Percentiles rank a stretch among this genome's conserved stretches.
Evolutionary conservation across 1,140 invertebrate genomes (phyloP).

Genomic region (Pinna nobilis): DNA sequence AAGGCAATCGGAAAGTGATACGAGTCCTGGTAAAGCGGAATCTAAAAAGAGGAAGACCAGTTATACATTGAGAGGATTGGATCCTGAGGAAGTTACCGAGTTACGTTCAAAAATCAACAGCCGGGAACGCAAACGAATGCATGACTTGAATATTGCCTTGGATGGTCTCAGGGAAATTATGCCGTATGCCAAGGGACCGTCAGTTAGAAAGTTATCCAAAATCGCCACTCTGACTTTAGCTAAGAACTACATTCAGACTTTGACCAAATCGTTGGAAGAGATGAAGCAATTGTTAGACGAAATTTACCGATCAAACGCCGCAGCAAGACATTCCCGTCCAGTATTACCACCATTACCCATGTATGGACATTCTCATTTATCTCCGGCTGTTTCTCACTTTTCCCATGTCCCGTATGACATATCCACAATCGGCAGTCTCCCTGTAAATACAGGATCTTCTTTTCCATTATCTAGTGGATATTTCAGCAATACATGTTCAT

Average conservation of each 20-base stretch:
- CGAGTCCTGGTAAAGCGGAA: too few relatives aligned
- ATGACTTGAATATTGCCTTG: slow-evolving; percentile 72
- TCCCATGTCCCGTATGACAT: too few relatives aligned
- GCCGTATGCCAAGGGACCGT: slow-evolving; percentile 56
- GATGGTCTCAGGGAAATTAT: slow-evolving; percentile 71
- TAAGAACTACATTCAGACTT: slow-evolving; percentile 65
- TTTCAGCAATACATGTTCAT: too few relatives aligned
- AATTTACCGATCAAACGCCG: slow-evolving; percentile 46
- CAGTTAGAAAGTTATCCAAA: slow-evolving; percentile 67
- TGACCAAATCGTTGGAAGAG: slow-evolving; percentile 61
- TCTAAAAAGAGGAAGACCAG: slow-evolving; percentile 22
- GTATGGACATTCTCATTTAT: too few relatives aligned
- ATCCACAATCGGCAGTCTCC: too few relatives aligned
- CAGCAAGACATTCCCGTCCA: too few relatives aligned
- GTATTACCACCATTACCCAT: too few relatives aligned
- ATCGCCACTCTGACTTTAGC: slow-evolving; percentile 64
- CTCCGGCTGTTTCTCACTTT: too few relatives aligned
- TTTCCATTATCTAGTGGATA: too few relatives aligned
- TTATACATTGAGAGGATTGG: slow-evolving; percentile 40
- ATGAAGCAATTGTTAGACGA: slow-evolving; percentile 59
- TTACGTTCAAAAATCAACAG: slow-evolving; percentile 66
- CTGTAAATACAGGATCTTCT: too few relatives aligned
- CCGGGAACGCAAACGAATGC: slow-evolving; percentile 73
- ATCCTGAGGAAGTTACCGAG: slow-evolving; percentile 42
- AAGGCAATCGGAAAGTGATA: too few relatives aligned